Evolutionary conservation across 1,140 invertebrate species (phyloP).

Genomic region (Drosophila chauvacae): DNA sequence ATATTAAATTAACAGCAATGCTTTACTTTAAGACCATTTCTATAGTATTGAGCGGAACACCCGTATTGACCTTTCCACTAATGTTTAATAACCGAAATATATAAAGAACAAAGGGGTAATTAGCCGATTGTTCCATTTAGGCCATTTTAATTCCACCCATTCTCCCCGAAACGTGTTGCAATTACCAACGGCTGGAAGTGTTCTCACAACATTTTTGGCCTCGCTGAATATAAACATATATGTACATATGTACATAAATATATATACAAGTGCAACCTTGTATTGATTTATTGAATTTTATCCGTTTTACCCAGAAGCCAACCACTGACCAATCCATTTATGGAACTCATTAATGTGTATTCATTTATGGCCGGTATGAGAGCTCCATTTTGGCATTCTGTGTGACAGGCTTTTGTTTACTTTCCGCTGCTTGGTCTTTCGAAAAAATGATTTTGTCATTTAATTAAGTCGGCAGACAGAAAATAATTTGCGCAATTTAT

Average conservation of each 20-base stretch:
- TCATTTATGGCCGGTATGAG: slow-evolving; percentile 3
- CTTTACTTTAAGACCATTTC: no score
- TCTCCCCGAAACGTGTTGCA: background rate
- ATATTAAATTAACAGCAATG: background rate
- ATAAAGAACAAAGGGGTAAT: slow-evolving; percentile 9
- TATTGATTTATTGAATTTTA: slow-evolving; percentile 42
- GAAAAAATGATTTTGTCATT: slow-evolving; percentile 58
- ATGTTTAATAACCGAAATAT: slow-evolving; percentile 1
- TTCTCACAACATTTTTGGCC: slow-evolving; percentile 27
- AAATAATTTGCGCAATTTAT: slow-evolving; percentile 72
- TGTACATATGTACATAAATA: background rate
- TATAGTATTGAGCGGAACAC: background rate
- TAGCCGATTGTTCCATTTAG: slow-evolving; percentile 22
- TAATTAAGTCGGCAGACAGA: slow-evolving; percentile 73
- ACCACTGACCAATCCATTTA: slow-evolving; percentile 13
- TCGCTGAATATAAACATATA: background rate
- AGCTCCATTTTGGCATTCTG: slow-evolving; percentile 4
- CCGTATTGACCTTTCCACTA: background rate
- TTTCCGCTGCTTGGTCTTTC: slow-evolving; percentile 10
- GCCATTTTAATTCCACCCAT: background rate
- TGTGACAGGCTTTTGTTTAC: slow-evolving; percentile 36
- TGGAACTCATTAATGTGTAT: slow-evolving; percentile 36
- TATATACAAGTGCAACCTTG: slow-evolving; percentile 5
- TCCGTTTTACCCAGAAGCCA: slow-evolving; percentile 11
- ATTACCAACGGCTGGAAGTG: slow-evolving; percentile 30